Conservation (phyloP, 2,888 invertebrate species). For the Lithophane socia region DNA sequence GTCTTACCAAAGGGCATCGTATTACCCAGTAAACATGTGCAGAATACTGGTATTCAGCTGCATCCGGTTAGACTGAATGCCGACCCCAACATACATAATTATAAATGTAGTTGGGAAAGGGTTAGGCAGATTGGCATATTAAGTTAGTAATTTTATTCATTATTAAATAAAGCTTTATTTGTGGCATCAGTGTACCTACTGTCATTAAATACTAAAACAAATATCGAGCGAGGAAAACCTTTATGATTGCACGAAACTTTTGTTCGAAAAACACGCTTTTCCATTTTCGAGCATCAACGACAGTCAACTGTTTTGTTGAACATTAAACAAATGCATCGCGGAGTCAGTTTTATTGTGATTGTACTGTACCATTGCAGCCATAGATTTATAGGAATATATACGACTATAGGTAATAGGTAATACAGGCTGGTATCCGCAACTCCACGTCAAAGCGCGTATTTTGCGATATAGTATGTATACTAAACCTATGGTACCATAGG, state of each 20-base stretch:
- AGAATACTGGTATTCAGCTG: too few species aligned
- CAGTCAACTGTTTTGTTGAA: neutral
- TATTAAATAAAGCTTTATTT: neutral
- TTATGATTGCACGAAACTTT: neutral
- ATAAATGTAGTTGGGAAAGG: too few species aligned
- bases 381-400: too few species aligned
- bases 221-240: neutral
- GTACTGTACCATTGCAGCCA: neutral
- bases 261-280: slow-evolving; percentile 2
- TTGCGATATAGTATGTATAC: too few species aligned
- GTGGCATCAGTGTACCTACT: neutral
- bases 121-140: too few species aligned
- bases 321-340: neutral
- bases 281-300: neutral
- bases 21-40: too few species aligned
- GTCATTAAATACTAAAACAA: neutral
- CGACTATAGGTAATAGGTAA: too few species aligned
- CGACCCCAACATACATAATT: too few species aligned
- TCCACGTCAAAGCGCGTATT: too few species aligned
- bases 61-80: too few species aligned
- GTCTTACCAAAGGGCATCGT: too few species aligned
- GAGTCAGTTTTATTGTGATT: neutral
- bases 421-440: too few species aligned
- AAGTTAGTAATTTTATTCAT: neutral
- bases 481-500: neutral